phyloP scores from a whole-genome alignment of 1,140 invertebrate genomes.

The Bradynema listronoti region DNA sequence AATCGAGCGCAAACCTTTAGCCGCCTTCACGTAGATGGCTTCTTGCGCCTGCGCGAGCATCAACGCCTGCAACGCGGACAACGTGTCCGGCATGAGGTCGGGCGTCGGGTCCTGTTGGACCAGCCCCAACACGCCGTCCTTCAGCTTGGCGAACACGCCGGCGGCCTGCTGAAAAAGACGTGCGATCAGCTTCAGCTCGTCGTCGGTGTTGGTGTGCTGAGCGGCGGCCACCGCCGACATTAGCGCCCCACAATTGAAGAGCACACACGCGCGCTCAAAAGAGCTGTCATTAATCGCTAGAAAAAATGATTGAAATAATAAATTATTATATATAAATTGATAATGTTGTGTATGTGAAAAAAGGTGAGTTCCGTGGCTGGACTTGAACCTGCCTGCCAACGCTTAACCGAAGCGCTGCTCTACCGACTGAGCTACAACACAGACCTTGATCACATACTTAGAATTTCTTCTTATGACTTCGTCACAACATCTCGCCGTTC shows the following conservation, averaged over 20 bases:
- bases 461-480: too few relatives aligned
- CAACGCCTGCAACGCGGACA: constrained; percentile 73
- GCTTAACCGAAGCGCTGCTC: too few relatives aligned
- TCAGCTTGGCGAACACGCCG: constrained; percentile 82
- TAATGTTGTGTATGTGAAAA: too few relatives aligned
- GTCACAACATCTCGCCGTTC: too few relatives aligned
- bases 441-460: too few relatives aligned
- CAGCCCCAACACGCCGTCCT: constrained; percentile 71
- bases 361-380: too few relatives aligned
- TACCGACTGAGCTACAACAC: too few relatives aligned
- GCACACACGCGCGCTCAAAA: constrained; percentile 89
- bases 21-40: constrained; percentile 86
- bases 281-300: constrained; percentile 51
- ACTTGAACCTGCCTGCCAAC: too few relatives aligned
- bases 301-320: too few relatives aligned
- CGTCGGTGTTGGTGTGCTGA: constrained; percentile 77
- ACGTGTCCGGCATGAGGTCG: constrained; percentile 83
- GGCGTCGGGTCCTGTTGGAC: constrained; percentile 77
- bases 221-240: constrained; percentile 79
- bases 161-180: constrained; percentile 79
- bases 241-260: constrained; percentile 93
- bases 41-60: constrained; percentile 98
- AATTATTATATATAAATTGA: too few relatives aligned
- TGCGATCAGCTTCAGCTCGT: constrained; percentile 82
- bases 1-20: constrained; percentile 66